Evolutionary conservation across 2,797 vertebrate genomes (phyloP).

Genomic region (Macropus fuliginosus): DNA sequence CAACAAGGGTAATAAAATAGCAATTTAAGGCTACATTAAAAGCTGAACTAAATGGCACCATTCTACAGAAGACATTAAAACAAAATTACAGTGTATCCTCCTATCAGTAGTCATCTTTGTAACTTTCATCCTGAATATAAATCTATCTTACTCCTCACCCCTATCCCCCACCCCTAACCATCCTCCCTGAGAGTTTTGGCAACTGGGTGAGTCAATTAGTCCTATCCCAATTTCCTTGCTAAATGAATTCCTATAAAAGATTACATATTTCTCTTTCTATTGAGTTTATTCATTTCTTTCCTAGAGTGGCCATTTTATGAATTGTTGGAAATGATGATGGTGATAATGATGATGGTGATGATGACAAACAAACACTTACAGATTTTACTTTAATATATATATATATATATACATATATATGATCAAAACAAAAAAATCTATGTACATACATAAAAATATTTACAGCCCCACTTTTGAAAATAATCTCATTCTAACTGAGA

Average conservation of each 20-base stretch:
- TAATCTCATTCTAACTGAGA: too few relatives aligned
- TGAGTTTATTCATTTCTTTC: neutral
- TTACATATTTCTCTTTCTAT: neutral
- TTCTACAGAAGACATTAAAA: constrained; percentile 82
- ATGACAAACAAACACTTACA: neutral
- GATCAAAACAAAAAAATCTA: too few relatives aligned
- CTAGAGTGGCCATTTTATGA: neutral
- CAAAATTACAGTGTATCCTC: constrained; percentile 74
- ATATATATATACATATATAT: neutral
- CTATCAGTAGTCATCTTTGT: constrained; percentile 67
- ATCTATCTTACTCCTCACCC: neutral
- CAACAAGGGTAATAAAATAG: constrained; percentile 85
- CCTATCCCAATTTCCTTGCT: neutral
- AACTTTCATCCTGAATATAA: constrained; percentile 45
- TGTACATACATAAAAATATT: too few relatives aligned
- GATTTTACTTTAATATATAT: neutral
- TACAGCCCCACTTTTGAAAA: too few relatives aligned
- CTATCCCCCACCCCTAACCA: neutral
- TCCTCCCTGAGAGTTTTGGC: neutral
- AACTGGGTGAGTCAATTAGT: neutral
- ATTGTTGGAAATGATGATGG: neutral
- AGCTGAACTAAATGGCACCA: constrained; percentile 79
- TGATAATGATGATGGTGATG: neutral
- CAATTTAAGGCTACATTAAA: constrained; percentile 86
- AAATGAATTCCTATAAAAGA: neutral